Evolutionary conservation across 2,888 invertebrate genomes (phyloP).

Genomic region (Liopterus haemorrhoidalis): DNA sequence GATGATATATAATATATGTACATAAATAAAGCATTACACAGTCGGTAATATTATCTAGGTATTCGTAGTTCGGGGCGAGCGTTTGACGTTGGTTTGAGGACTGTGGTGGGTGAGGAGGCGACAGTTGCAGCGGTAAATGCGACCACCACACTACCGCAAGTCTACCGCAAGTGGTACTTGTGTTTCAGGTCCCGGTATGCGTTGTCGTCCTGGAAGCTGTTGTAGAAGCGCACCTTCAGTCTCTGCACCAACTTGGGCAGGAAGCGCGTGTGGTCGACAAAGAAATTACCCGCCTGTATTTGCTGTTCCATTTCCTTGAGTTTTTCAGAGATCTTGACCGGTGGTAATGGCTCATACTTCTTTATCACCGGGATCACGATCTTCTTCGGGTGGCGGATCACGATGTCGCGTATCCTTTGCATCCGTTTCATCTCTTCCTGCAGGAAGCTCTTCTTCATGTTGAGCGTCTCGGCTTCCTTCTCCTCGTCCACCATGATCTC

Average conservation of each 20-base stretch:
- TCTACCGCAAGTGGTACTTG: no score
- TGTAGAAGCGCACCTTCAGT: conserved; percentile 9
- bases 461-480: conserved; percentile 6
- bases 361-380: conserved; percentile 21
- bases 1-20: no score
- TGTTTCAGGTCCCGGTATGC: no score
- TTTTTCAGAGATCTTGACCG: conserved; percentile 42
- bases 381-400: conserved; percentile 2
- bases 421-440: conserved; percentile 14
- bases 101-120: conserved; percentile 12
- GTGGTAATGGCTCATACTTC: conserved; percentile 40
- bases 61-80: no score
- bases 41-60: no score
- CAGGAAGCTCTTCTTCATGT: conserved; percentile 13
- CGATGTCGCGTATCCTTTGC: conserved; percentile 16
- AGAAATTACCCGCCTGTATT: conserved; percentile 43
- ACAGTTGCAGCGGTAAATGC: conserved; percentile 26
- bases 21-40: no score
- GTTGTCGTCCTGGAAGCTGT: no score
- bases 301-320: conserved; percentile 41
- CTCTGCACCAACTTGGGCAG: conserved; percentile 13
- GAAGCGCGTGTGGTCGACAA: conserved; percentile 39
- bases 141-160: no score
- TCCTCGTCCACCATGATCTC: conserved; percentile 9
- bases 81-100: conserved; percentile 26